Evolutionary conservation across 2,888 invertebrate species (phyloP).

Genomic region (Teleiodes luculella): DNA sequence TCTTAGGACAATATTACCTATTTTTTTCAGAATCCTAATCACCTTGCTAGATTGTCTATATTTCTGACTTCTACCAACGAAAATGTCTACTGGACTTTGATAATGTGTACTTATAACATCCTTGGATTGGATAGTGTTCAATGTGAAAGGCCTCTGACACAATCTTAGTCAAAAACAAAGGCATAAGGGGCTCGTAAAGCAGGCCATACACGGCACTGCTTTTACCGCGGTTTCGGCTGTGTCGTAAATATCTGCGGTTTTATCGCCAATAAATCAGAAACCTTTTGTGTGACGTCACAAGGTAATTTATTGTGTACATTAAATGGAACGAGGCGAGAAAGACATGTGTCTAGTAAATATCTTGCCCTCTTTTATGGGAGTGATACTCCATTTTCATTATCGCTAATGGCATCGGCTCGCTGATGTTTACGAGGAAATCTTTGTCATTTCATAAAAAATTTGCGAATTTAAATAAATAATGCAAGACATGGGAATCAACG

Average conservation of each 20-base stretch:
- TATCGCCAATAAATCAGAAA: conserved; percentile 23
- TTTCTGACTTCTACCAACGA: too few relatives aligned
- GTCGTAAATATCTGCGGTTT: conserved; percentile 22
- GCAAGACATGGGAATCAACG: too few relatives aligned
- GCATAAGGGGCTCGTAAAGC: conserved; percentile 10
- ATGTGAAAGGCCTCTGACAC: background rate
- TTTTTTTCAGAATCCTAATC: too few relatives aligned
- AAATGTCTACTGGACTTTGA: too few relatives aligned
- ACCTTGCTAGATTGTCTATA: too few relatives aligned
- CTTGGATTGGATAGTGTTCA: too few relatives aligned
- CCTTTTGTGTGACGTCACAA: conserved; percentile 15
- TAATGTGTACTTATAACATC: too few relatives aligned
- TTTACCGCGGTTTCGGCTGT: conserved; percentile 17
- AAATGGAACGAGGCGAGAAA: background rate
- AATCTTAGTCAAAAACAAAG: background rate
- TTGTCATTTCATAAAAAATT: too few relatives aligned
- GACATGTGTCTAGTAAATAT: background rate
- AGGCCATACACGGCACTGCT: conserved; percentile 18
- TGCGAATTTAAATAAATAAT: too few relatives aligned
- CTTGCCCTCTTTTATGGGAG: background rate
- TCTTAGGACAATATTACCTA: too few relatives aligned
- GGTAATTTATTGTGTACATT: conserved; percentile 15
- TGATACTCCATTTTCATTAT: background rate
- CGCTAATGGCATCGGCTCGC: too few relatives aligned
- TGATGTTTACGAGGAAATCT: too few relatives aligned